Evolutionary conservation across 2,797 vertebrate species (phyloP), one percentile per base, ranked within the genome.

Genomic region (Agapornis canus): DNA sequence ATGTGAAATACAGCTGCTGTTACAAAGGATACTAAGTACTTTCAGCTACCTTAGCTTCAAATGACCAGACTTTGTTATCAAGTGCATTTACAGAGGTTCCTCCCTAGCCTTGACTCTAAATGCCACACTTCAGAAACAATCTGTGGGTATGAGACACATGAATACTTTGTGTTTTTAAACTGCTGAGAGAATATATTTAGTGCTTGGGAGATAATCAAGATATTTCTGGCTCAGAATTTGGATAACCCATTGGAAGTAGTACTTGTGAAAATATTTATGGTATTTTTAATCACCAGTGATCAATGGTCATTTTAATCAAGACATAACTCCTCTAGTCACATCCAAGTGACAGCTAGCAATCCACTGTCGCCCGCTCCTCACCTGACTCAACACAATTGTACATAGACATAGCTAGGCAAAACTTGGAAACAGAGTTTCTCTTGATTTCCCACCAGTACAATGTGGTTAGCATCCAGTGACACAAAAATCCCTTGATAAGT

Each of bases 111-210:
- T 35, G 72, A 85, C 56, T 64, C 32, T 40, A 31, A 81, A 64
- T 7, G n/a, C 18, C 68, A 37, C 13, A 25, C 17, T 49, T 70
- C 73, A 77, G 42, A 72, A 89, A 45, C 16, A 21, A 40, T n/a
- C 23, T 64, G 59, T 10, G 6, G 26, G 10, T 29, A 17, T 1
- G 25, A 75, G 12, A 49, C 32, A n/a, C 3, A 11, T 8, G 39
- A 93, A 75, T 2, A 26, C 27, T 56, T 65, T 42, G 40, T n/a
- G 32, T 78, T 87, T 59, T 89, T 40, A 79, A 92, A 84, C 39
- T 19, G 45, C 61, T 43, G 65, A 82, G 31, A 51, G 80, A 60
- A 42, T 91, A 77, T 64, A 39, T 73, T 85, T 47, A 70, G 61
- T 26, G 17, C 60, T 19, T 65, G 60, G 29, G 69, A 84, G 49